phyloP scores from a whole-genome alignment of 2,888 invertebrate species.

The Altica lythri region DNA sequence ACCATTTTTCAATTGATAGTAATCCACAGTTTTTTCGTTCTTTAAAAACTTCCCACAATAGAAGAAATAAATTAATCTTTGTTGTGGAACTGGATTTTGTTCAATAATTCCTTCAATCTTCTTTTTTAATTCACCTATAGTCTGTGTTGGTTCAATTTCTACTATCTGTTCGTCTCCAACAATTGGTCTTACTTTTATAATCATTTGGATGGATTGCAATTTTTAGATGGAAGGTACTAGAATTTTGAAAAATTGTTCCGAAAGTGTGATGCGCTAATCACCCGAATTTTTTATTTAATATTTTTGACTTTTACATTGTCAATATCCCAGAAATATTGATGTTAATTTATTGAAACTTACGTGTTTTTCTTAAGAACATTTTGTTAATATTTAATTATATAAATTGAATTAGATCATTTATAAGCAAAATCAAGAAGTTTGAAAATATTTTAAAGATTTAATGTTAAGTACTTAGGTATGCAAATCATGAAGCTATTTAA shows the following conservation, averaged over 20 bases:
- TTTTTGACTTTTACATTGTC: too few relatives aligned
- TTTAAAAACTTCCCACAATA: slow-evolving; percentile 36
- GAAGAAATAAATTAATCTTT: slow-evolving; percentile 36
- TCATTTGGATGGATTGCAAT: slow-evolving; percentile 19
- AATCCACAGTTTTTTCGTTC: slow-evolving; percentile 37
- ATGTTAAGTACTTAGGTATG: too few relatives aligned
- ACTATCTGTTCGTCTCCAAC: slow-evolving; percentile 34
- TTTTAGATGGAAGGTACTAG: slow-evolving; percentile 2
- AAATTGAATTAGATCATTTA: too few relatives aligned
- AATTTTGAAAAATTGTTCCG: slow-evolving; percentile 1
- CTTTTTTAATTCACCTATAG: slow-evolving; percentile 31
- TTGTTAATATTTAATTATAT: too few relatives aligned
- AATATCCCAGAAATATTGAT: too few relatives aligned
- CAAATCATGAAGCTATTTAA: too few relatives aligned
- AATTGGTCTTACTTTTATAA: slow-evolving; percentile 30
- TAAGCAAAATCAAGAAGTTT: too few relatives aligned
- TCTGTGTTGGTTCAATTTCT: slow-evolving; percentile 36
- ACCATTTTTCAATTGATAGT: slow-evolving; percentile 39
- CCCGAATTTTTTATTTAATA: too few relatives aligned
- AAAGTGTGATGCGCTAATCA: too few relatives aligned
- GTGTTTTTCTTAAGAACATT: too few relatives aligned
- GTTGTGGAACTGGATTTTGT: slow-evolving; percentile 35
- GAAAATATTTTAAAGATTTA: too few relatives aligned
- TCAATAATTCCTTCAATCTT: slow-evolving; percentile 33
- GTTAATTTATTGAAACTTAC: too few relatives aligned